These are phyloP conservation scores for Panopea generosa DNA, from an alignment of 2,888 invertebrate genomes.

Conservation along the genomic window DNA sequence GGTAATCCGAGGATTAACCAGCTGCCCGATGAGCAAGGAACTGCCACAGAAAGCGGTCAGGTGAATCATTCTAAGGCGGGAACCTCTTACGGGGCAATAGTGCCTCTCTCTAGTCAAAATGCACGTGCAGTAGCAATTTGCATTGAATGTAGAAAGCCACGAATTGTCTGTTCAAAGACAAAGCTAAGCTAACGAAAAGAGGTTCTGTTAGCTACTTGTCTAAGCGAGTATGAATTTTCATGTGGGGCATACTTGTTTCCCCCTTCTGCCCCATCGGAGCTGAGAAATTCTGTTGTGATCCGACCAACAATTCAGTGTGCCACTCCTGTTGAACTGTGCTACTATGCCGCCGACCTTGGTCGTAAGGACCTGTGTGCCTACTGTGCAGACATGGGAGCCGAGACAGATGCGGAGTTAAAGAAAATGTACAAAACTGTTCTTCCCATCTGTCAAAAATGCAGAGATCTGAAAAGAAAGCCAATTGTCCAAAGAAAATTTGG, in stretches of 20 bases:
- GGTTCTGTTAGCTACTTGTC: background rate
- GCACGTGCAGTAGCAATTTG: too few relatives aligned
- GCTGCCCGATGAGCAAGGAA: too few relatives aligned
- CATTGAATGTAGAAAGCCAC: slow-evolving; percentile 13
- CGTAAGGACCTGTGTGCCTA: slow-evolving; percentile 19
- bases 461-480: background rate
- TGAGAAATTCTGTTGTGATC: slow-evolving; percentile 6
- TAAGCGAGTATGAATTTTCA: slow-evolving; percentile 17
- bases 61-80: too few relatives aligned
- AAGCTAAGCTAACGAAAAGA: slow-evolving; percentile 19
- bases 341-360: slow-evolving; percentile 15
- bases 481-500: too few relatives aligned
- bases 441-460: slow-evolving; percentile 6
- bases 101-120: slow-evolving; percentile 5
- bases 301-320: slow-evolving; percentile 8
- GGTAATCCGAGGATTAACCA: too few relatives aligned
- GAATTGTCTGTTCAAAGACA: too few relatives aligned
- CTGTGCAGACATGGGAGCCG: background rate
- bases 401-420: background rate
- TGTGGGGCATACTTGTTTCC: slow-evolving; percentile 20
- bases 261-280: background rate
- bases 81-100: too few relatives aligned
- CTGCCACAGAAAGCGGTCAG: too few relatives aligned
- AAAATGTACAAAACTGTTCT: slow-evolving; percentile 18
- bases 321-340: slow-evolving; percentile 1